Conservation (phyloP, 2,113 vertebrate species). For the Piaya cayana region DNA sequence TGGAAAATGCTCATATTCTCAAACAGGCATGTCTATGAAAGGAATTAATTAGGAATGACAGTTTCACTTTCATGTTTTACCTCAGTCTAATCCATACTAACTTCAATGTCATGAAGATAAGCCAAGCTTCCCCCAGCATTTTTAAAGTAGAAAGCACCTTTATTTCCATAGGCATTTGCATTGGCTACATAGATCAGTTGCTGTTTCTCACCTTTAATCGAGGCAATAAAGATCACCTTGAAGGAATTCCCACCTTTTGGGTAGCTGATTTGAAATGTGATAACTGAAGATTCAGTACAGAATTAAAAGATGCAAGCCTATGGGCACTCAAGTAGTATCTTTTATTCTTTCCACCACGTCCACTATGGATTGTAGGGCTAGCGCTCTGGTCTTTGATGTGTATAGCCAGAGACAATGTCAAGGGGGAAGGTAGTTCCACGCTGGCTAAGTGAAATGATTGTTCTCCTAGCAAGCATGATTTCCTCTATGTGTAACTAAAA, state of each 20-base stretch:
- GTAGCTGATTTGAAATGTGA: neutral
- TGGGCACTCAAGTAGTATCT: neutral
- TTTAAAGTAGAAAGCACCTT: neutral
- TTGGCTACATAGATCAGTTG: neutral
- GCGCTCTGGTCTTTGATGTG: neutral
- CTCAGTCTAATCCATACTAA: neutral
- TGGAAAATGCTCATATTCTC: neutral
- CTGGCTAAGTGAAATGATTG: neutral
- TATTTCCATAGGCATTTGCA: neutral
- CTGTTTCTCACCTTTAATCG: neutral
- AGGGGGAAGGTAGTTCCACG: neutral
- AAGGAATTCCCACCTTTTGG: neutral
- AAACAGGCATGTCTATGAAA: neutral
- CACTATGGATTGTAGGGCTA: neutral
- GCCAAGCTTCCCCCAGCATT: neutral
- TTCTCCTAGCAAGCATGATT: neutral
- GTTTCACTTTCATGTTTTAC: slow-evolving; percentile 1
- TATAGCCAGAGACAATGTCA: neutral
- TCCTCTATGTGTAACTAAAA: neutral
- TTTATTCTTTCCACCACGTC: neutral
- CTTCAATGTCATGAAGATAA: neutral
- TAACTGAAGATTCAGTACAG: neutral
- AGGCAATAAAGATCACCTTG: neutral
- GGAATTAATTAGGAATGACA: neutral
- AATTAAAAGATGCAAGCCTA: neutral